phyloP scores from a whole-genome alignment of 2,113 vertebrate species.

The Bubo bubo region DNA sequence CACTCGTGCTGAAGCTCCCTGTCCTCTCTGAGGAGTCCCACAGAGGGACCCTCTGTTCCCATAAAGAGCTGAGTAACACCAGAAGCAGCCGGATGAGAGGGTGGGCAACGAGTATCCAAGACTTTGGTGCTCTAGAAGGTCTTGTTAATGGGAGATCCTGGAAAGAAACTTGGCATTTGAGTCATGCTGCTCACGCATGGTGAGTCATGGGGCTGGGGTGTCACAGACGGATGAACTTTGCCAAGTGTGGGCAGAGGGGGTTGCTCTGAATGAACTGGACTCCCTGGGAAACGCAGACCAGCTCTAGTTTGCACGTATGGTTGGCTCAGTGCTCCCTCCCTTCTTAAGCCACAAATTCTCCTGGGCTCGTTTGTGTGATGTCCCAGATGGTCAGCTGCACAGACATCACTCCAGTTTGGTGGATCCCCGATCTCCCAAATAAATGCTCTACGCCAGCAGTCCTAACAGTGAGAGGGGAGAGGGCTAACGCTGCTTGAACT shows the following conservation, averaged over 20 bases:
- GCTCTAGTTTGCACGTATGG: neutral
- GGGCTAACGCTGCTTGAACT: neutral
- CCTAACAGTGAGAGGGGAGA: neutral
- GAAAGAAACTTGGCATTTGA: neutral
- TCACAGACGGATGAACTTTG: neutral
- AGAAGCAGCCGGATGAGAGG: neutral
- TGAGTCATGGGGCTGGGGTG: neutral
- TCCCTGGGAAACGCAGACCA: neutral
- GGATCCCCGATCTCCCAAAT: neutral
- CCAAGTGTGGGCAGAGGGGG: neutral
- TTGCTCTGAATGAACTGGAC: neutral
- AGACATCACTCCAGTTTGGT: neutral
- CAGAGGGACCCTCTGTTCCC: neutral
- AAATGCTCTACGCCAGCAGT: neutral
- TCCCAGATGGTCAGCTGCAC: neutral
- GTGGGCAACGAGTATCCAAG: neutral
- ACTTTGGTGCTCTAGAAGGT: neutral
- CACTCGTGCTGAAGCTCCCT: neutral
- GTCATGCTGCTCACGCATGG: rapidly evolving
- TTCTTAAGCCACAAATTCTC: neutral
- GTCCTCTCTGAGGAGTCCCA: neutral
- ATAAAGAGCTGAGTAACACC: neutral
- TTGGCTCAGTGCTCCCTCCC: neutral
- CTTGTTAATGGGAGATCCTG: neutral
- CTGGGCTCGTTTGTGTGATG: neutral